Conservation (phyloP, 2,113 vertebrate species). For the Bos indicus region DNA sequence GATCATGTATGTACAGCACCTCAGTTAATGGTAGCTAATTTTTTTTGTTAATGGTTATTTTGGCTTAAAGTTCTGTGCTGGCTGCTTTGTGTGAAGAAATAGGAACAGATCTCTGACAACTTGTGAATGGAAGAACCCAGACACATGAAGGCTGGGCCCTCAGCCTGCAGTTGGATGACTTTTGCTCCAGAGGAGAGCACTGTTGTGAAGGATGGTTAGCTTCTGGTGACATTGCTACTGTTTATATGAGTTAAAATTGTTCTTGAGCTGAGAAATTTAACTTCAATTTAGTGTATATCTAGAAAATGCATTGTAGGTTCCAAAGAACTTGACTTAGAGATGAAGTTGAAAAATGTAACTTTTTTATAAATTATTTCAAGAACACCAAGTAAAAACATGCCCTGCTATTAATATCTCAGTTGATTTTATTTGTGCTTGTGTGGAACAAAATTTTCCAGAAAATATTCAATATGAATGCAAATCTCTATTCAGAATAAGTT, state of each 20-base stretch:
- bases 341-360: background rate
- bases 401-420: background rate
- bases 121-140: background rate
- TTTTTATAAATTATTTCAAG: background rate
- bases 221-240: background rate
- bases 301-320: background rate
- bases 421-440: background rate
- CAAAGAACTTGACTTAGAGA: background rate
- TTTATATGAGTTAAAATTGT: background rate
- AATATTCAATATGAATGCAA: background rate
- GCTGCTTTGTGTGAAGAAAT: background rate
- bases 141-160: fast-evolving
- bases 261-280: background rate
- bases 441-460: background rate
- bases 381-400: background rate
- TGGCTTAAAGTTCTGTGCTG: background rate
- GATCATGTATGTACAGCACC: background rate
- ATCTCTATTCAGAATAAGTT: background rate
- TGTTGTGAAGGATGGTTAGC: background rate
- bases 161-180: background rate
- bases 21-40: background rate
- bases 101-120: fast-evolving
- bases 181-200: background rate
- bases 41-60: background rate
- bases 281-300: background rate